These are phyloP conservation scores for Hypercompe scribonia DNA, from an alignment of 2,888 invertebrate genomes.

Conservation along the genomic window DNA sequence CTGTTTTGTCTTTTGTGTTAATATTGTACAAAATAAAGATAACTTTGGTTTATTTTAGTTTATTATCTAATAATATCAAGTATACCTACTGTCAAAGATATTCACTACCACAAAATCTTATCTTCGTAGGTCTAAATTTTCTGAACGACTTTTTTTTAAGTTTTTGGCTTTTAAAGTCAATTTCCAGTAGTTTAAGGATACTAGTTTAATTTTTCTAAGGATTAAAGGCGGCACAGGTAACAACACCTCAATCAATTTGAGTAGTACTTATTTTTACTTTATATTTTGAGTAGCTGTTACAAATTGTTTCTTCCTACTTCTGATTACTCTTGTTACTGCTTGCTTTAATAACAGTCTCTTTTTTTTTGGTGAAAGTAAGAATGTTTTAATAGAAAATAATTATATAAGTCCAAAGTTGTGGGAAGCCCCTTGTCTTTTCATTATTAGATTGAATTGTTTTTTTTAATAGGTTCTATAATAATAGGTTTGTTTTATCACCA, in stretches of 20 bases:
- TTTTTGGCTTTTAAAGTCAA: background rate
- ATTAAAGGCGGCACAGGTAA: background rate
- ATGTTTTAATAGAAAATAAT: conserved; percentile 10
- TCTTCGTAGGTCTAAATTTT: background rate
- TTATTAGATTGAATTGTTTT: background rate
- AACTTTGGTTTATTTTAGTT: too few relatives aligned
- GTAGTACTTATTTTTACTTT: background rate
- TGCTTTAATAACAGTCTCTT: conserved; percentile 6
- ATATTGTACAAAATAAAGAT: too few relatives aligned
- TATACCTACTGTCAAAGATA: too few relatives aligned
- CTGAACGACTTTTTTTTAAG: background rate
- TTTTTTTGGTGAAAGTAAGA: conserved; percentile 21
- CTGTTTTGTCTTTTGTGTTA: background rate
- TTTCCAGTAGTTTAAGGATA: conserved; percentile 5
- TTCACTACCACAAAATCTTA: too few relatives aligned
- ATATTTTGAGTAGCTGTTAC: background rate
- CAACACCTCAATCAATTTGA: background rate
- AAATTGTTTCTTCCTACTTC: background rate
- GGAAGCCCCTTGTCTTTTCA: background rate
- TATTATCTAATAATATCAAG: too few relatives aligned
- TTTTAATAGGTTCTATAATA: too few relatives aligned
- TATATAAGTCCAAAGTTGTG: conserved; percentile 13
- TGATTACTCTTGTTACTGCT: background rate
- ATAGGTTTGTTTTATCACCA: too few relatives aligned
- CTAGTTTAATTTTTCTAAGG: conserved; percentile 3